Base-by-base conservation (phyloP, 2,113 vertebrate genomes). In the Astatotilapia flaviijosephi region DNA sequence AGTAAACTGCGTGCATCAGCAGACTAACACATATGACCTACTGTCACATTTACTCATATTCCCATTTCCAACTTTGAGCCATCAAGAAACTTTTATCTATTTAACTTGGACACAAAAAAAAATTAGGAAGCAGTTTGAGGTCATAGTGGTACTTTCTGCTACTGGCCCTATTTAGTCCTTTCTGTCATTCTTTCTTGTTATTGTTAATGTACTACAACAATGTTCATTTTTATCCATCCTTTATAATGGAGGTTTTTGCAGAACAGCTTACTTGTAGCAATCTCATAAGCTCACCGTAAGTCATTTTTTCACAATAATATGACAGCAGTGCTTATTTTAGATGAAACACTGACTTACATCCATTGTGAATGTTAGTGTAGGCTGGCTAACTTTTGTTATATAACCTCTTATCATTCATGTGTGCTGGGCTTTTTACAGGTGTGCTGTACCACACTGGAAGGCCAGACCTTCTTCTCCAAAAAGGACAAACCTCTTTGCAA, bases 401-500 rank as follows among this genome's bases (percentile, higher is more conserved):
- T 40, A 53, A 54, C 17, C 28, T 42, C 21, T 56, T 81, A 33
- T 6, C 65, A 37, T 35, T 70, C 31, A 68, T 86, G 11, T 81
- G 17, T 84, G 3, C 35, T 28, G 82, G 13, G 5, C 21, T 31
- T 23, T 83, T 79, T 80, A 14, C 92, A 99, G 98, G 96, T 99
- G 10, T 99, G 98, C 86, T 98, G 94, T 93, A 97, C 97, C 80
- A 96, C 97, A 90, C 95, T 99, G 95, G 98, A 99, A 89, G 98
- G 98, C 14, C 98, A 98, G 86, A 96, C 96, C 7, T 99, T 99
- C 96, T 99, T 97, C 95, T 98, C 98, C 87, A 99, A 98, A 95
- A 99, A 98, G 92, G 98, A 98, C 91, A 99, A 99, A 90, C 98
- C 97, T 19, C 96, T 99, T 35, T 99, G 98, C 96, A 99, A 98